phyloP scores from a whole-genome alignment of 2,888 invertebrate species.

The Malachius bipustulatus region DNA sequence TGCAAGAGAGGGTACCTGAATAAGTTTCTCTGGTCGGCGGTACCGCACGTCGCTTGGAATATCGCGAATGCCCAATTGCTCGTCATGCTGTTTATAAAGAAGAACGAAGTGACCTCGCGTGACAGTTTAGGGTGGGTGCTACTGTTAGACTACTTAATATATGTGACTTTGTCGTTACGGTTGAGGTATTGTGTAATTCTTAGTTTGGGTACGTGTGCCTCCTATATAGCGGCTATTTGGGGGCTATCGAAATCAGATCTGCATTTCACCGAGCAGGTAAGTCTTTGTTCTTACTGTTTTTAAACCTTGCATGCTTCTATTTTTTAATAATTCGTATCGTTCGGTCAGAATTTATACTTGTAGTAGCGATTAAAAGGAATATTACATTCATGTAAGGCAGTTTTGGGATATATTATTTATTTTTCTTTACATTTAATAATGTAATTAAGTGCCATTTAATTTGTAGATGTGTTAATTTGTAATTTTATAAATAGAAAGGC shows the following conservation, averaged over 20 bases:
- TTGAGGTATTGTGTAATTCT: constrained; percentile 49
- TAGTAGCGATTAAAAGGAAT: no score
- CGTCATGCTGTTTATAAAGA: constrained; percentile 48
- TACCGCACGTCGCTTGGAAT: constrained; percentile 56
- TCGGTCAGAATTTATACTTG: no score
- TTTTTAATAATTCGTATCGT: no score
- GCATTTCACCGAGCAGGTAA: constrained; percentile 41
- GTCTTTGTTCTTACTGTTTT: constrained; percentile 11
- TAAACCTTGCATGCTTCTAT: not conserved
- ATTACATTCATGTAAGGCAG: no score
- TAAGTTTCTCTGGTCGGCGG: constrained; percentile 40
- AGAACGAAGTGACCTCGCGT: constrained; percentile 45
- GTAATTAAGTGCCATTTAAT: no score
- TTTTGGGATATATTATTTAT: no score
- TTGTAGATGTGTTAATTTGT: no score
- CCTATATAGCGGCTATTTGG: constrained; percentile 47
- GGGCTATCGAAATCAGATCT: constrained; percentile 43
- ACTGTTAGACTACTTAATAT: constrained; percentile 58
- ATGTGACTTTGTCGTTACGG: constrained; percentile 60
- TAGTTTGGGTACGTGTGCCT: constrained; percentile 47
- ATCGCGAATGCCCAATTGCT: constrained; percentile 50
- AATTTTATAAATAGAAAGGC: no score
- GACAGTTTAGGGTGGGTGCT: constrained; percentile 62
- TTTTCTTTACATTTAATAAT: no score
- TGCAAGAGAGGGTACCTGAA: constrained; percentile 29